phyloP scores from a whole-genome alignment of 2,797 vertebrate genomes.

The Leptatherina wallacei region DNA sequence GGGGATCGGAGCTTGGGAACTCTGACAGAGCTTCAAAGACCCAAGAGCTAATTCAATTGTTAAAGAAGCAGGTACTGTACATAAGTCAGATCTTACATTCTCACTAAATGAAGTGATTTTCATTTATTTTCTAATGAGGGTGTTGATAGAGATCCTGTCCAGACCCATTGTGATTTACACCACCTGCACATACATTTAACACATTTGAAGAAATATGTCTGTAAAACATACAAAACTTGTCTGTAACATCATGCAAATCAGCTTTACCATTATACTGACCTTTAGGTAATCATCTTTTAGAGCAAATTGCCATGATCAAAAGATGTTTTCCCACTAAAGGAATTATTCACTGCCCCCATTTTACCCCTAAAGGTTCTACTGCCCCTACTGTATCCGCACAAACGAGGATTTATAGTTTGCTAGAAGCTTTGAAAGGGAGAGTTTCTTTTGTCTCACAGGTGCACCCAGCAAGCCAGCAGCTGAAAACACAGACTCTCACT shows the following conservation, averaged over 20 bases:
- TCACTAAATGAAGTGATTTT: not conserved
- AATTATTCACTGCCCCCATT: slow-evolving; percentile 11
- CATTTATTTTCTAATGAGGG: not conserved
- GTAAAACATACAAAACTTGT: not conserved
- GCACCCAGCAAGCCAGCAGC: slow-evolving; percentile 64
- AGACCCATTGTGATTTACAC: fast-evolving
- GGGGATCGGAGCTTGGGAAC: too few relatives aligned
- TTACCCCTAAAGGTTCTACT: not conserved
- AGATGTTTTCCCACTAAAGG: slow-evolving; percentile 1
- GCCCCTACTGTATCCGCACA: slow-evolving; percentile 27
- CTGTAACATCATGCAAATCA: slow-evolving; percentile 14
- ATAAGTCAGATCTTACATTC: not conserved
- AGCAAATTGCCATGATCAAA: slow-evolving; percentile 48
- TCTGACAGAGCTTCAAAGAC: not conserved
- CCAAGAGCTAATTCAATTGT: not conserved
- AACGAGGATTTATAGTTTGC: slow-evolving; percentile 54
- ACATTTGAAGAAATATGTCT: not conserved
- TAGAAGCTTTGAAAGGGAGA: slow-evolving; percentile 33
- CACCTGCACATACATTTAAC: not conserved
- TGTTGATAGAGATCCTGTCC: too few relatives aligned
- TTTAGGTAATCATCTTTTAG: slow-evolving; percentile 15
- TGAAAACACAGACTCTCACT: slow-evolving; percentile 60
- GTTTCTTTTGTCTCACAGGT: slow-evolving; percentile 65
- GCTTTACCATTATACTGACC: not conserved
- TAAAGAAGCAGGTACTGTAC: not conserved